phyloP scores from a whole-genome alignment of 2,113 vertebrate genomes.

The Edolisoma coerulescens region DNA sequence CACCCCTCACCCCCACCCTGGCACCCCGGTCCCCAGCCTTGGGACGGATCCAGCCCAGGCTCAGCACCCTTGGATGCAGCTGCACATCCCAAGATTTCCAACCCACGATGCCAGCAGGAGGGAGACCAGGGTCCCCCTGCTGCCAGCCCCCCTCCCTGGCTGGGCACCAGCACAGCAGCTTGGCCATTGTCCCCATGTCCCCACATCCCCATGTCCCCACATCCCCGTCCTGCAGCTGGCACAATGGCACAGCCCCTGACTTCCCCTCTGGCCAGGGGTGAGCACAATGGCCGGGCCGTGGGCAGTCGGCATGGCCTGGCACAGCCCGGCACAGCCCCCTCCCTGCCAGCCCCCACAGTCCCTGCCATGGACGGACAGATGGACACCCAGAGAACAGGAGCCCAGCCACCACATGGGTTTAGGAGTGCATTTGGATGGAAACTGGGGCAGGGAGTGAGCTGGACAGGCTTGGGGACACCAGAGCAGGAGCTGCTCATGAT shows the following conservation, averaged over 20 bases:
- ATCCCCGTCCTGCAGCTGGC: background rate
- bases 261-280: background rate
- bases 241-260: background rate
- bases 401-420: background rate
- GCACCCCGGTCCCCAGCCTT: accelerated
- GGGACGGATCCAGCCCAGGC: background rate
- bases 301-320: background rate
- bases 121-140: accelerated
- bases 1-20: accelerated
- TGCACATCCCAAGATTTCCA: background rate
- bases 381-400: background rate
- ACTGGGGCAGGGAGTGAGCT: background rate
- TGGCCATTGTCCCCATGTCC: background rate
- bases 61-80: background rate
- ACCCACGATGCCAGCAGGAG: background rate
- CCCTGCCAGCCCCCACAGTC: background rate
- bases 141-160: background rate
- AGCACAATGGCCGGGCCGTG: background rate
- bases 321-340: background rate
- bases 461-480: background rate
- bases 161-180: background rate
- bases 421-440: background rate
- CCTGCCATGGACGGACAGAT: accelerated
- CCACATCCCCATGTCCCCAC: accelerated
- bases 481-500: background rate